Conservation (phyloP, 2,888 invertebrate species). For the Polietes domitor region DNA sequence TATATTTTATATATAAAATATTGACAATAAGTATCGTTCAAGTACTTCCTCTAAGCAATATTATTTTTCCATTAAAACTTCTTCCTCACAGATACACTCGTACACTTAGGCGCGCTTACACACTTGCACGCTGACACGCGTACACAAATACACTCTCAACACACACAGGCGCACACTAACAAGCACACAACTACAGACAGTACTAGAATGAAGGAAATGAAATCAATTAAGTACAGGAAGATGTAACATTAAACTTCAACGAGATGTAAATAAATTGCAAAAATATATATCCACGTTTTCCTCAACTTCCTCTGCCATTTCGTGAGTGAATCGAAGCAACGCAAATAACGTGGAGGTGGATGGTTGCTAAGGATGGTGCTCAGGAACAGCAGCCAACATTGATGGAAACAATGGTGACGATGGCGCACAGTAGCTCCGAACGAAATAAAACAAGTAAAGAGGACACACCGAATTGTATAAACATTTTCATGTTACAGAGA, state of each 20-base stretch:
- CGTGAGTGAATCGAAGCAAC: constrained; percentile 22
- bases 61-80: constrained; percentile 64
- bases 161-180: neutral
- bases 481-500: too few relatives aligned
- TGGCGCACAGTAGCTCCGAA: neutral
- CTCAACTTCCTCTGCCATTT: constrained; percentile 40
- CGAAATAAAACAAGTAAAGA: too few relatives aligned
- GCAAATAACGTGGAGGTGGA: constrained; percentile 18
- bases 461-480: too few relatives aligned
- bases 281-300: constrained; percentile 49
- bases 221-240: constrained; percentile 64
- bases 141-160: neutral
- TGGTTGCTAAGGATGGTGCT: neutral
- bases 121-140: neutral
- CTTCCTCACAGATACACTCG: constrained; percentile 26
- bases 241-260: constrained; percentile 62
- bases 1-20: constrained; percentile 48
- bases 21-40: constrained; percentile 57
- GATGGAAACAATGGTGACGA: neutral
- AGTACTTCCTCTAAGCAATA: constrained; percentile 64
- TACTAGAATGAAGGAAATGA: constrained; percentile 51
- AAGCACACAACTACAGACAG: neutral
- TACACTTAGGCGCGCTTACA: neutral
- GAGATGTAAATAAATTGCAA: constrained; percentile 59
- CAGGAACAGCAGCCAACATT: neutral